Evolutionary conservation across 92 coral and sea anemone genomes (phyloP).

Genomic region (Umimayanthus kanabou): DNA sequence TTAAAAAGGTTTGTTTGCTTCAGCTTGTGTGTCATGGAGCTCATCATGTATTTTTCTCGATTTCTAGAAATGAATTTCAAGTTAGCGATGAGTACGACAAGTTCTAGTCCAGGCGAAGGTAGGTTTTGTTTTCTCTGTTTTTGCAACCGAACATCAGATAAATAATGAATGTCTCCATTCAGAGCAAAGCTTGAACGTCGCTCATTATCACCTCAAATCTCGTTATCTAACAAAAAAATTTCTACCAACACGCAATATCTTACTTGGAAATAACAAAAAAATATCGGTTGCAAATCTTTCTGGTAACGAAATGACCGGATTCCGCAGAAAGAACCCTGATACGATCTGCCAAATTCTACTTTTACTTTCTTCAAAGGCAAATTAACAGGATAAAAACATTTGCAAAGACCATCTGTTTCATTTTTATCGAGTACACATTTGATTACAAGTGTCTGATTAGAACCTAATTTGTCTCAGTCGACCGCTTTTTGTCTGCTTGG

Average conservation of each 20-base stretch:
- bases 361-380: not conserved
- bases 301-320: too few species aligned
- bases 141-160: constrained; percentile 35
- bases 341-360: not conserved
- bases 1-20: not conserved
- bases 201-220: constrained; percentile 24
- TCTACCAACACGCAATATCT: not conserved
- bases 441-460: not conserved
- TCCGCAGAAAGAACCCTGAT: not conserved
- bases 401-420: not conserved
- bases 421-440: not conserved
- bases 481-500: too few species aligned
- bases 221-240: not conserved
- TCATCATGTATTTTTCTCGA: constrained; percentile 2
- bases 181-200: constrained; percentile 7
- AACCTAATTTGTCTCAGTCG: too few species aligned
- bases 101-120: constrained; percentile 80
- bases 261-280: not conserved
- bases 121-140: constrained; percentile 35
- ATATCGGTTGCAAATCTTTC: too few species aligned
- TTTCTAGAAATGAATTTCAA: constrained; percentile 85
- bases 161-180: constrained; percentile 26
- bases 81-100: constrained; percentile 92
- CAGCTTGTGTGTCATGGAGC: not conserved
- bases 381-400: not conserved